Conservation (phyloP, 2,113 vertebrate genomes). For the Ammospiza caudacuta region DNA sequence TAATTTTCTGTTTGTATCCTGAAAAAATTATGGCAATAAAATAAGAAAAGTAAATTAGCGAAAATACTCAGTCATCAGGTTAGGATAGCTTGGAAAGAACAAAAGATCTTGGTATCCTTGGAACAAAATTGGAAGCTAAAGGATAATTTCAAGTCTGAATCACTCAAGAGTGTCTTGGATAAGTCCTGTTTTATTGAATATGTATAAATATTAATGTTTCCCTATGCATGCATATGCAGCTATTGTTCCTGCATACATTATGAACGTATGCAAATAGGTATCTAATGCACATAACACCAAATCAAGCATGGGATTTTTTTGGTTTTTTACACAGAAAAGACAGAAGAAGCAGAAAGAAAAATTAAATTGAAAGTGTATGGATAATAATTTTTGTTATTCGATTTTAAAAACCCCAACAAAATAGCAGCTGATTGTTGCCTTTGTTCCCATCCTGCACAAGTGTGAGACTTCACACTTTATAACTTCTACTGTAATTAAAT, state of each 20-base stretch:
- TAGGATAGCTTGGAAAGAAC: not conserved
- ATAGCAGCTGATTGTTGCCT: not conserved
- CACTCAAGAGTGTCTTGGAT: not conserved
- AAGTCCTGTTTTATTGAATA: conserved; percentile 19
- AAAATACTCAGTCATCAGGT: not conserved
- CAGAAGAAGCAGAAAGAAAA: not conserved
- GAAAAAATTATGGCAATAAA: not conserved
- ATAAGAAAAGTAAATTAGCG: not conserved
- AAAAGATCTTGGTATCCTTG: not conserved
- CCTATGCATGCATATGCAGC: conserved; percentile 26
- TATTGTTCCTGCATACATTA: conserved; percentile 30
- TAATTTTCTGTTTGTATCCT: not conserved
- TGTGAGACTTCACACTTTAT: not conserved
- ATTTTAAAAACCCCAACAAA: not conserved
- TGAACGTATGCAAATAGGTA: not conserved
- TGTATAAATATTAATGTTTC: conserved; percentile 58
- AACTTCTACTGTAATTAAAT: not conserved
- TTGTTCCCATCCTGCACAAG: not conserved
- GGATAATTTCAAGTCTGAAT: not conserved
- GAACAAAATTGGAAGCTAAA: not conserved
- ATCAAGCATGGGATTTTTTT: not conserved
- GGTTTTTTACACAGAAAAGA: not conserved
- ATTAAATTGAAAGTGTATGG: not conserved
- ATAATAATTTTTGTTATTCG: not conserved
- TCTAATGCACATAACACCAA: conserved; percentile 11